Conservation (phyloP, 2,888 invertebrate genomes). For the Ellobium chinense region DNA sequence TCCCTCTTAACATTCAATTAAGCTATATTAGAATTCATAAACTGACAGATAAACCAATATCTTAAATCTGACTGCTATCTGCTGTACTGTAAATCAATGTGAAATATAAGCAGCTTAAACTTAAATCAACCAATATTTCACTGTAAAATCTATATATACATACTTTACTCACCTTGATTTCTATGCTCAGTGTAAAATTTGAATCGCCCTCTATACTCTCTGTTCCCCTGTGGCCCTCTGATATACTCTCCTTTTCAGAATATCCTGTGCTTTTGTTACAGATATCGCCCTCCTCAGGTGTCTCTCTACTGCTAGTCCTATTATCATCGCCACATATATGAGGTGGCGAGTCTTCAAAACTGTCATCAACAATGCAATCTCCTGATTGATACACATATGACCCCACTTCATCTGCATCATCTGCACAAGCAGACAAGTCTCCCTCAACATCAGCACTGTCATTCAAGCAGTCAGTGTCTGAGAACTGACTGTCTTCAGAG, state of each 20-base stretch:
- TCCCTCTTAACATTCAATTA: no score
- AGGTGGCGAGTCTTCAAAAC: background rate
- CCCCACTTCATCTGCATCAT: slow-evolving; percentile 4
- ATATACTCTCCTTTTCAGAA: background rate
- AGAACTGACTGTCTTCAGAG: slow-evolving; percentile 16
- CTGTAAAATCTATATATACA: background rate
- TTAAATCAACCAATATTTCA: no score
- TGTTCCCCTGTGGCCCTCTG: background rate
- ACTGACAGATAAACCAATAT: no score
- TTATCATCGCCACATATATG: slow-evolving; percentile 13
- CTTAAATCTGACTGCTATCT: no score
- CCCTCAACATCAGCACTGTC: slow-evolving; percentile 14
- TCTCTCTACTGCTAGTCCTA: background rate
- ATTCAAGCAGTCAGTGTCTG: background rate
- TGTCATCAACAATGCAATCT: background rate
- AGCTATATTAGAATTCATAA: no score
- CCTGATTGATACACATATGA: background rate
- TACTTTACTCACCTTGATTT: slow-evolving; percentile 70
- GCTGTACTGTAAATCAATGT: no score
- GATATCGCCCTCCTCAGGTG: background rate
- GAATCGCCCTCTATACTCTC: background rate
- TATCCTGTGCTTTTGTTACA: background rate
- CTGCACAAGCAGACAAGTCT: background rate
- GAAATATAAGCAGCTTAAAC: no score
- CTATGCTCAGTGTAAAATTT: slow-evolving; percentile 68